These are phyloP conservation scores for Artibeus lituratus DNA, from an alignment of 2,797 vertebrate genomes.

Conservation along the genomic window DNA sequence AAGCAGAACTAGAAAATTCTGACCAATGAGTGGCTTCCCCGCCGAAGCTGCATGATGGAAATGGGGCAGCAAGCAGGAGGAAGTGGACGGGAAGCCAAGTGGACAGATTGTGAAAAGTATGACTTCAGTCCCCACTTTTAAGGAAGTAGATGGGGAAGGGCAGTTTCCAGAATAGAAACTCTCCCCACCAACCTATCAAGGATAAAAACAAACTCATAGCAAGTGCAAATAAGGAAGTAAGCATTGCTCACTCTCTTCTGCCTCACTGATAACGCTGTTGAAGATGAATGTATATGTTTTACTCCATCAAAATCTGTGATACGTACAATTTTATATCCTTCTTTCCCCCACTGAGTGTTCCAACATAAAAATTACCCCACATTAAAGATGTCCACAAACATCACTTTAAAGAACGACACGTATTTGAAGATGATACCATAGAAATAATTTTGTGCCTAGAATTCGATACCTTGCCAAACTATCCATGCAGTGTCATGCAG, in stretches of 20 bases:
- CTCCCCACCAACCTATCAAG: background rate
- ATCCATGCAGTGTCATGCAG: background rate
- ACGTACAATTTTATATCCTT: background rate
- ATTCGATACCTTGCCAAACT: background rate
- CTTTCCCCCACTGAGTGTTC: background rate
- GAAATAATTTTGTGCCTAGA: background rate
- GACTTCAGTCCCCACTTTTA: background rate
- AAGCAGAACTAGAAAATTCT: constrained; percentile 8
- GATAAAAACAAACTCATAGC: background rate
- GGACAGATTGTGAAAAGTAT: background rate
- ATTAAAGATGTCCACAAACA: background rate
- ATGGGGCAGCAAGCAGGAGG: accelerated
- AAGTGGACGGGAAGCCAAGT: background rate
- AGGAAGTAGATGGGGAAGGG: background rate
- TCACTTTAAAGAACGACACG: background rate
- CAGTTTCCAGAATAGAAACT: background rate
- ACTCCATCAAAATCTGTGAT: background rate
- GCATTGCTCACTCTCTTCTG: too few relatives aligned
- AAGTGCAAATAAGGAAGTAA: background rate
- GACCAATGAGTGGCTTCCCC: background rate
- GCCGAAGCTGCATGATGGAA: background rate
- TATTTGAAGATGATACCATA: background rate
- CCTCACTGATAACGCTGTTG: background rate
- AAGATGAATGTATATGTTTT: background rate
- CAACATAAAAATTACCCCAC: background rate